A percentile compares a stretch with the other conserved stretches of the same genome.
Conservation (phyloP, 2,113 vertebrate genomes). For the Zosterops pallidus region DNA sequence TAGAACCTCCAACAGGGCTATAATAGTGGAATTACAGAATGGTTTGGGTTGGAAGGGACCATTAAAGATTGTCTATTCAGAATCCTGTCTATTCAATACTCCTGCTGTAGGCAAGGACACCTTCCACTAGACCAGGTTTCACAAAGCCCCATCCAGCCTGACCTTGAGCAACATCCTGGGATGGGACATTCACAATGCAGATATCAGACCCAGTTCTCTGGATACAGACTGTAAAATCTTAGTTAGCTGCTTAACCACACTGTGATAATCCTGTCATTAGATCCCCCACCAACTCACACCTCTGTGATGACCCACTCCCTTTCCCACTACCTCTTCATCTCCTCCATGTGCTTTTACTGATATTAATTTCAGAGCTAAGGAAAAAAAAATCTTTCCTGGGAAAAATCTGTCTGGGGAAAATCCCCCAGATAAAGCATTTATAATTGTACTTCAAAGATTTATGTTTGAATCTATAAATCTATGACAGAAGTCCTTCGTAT, state of each 20-base stretch:
- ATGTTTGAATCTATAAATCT: background rate
- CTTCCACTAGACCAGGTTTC: background rate
- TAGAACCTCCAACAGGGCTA: background rate
- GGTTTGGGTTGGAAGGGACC: background rate
- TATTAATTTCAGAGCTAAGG: background rate
- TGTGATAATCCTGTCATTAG: background rate
- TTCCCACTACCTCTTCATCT: background rate
- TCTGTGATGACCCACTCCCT: background rate
- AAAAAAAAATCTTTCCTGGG: too few species aligned
- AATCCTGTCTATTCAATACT: background rate
- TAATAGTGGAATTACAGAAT: background rate
- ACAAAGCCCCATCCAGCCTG: background rate
- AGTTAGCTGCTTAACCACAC: background rate
- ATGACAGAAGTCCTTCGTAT: background rate
- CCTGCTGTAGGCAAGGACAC: background rate
- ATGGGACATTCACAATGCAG: background rate
- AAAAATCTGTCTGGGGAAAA: too few species aligned
- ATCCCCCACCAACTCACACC: background rate
- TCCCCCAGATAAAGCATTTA: background rate
- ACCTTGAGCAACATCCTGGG: background rate
- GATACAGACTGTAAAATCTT: background rate
- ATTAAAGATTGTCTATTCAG: background rate
- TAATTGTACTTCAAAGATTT: background rate
- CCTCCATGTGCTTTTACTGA: background rate
- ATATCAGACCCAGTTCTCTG: background rate